A percentile compares a stretch with the other conserved stretches of the same genome.
These are phyloP conservation scores for Semicossyphus pulcher DNA, from an alignment of 2,113 vertebrate genomes.

Conservation along the genomic window DNA sequence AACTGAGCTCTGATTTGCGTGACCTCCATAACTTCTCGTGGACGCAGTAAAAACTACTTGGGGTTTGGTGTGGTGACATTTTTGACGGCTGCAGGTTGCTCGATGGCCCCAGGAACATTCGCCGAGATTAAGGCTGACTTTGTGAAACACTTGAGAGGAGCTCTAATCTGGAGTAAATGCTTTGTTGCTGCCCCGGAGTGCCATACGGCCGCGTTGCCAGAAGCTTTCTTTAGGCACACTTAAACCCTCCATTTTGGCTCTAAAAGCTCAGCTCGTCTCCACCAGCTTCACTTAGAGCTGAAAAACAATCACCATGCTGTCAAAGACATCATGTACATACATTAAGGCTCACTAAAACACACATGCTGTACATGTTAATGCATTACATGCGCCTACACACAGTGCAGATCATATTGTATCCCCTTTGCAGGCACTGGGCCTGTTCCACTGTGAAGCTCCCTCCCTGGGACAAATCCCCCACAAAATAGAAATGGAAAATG, in stretches of 20 bases:
- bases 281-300: constrained; percentile 47
- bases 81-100: constrained; percentile 58
- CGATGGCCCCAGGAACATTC: constrained; percentile 68
- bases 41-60: constrained; percentile 4
- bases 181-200: constrained; percentile 75
- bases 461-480: constrained; percentile 74
- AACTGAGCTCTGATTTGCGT: constrained; percentile 42
- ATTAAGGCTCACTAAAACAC: constrained; percentile 21
- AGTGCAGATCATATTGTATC: constrained; percentile 15
- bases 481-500: constrained; percentile 76
- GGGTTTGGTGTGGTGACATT: constrained; percentile 56
- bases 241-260: constrained; percentile 78
- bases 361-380: constrained; percentile 17
- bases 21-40: constrained; percentile 14
- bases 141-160: constrained; percentile 77
- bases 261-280: constrained; percentile 61
- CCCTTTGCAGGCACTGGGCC: constrained; percentile 44
- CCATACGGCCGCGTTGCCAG: constrained; percentile 58
- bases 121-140: constrained; percentile 72
- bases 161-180: constrained; percentile 80
- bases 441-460: constrained; percentile 57
- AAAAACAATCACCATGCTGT: constrained; percentile 48
- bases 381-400: constrained; percentile 22
- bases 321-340: constrained; percentile 55
- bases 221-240: constrained; percentile 76